phyloP scores from a whole-genome alignment of 2,113 vertebrate genomes.

The Progne subis region DNA sequence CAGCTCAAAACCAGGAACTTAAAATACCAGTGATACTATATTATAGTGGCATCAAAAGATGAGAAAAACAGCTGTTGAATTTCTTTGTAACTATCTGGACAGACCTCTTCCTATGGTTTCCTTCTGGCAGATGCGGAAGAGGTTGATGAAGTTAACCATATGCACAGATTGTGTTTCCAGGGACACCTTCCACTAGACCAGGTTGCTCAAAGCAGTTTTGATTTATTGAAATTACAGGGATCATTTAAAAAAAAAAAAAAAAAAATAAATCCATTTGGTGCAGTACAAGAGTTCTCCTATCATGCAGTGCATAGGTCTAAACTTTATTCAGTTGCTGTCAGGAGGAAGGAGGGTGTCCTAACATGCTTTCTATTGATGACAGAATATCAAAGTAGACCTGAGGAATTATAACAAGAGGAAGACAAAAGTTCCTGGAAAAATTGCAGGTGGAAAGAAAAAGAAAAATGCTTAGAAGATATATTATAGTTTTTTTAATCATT shows the following conservation, averaged over 20 bases:
- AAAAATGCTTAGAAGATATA: background rate
- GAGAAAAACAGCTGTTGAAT: background rate
- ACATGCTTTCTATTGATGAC: background rate
- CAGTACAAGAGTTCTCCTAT: background rate
- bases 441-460: background rate
- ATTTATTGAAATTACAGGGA: background rate
- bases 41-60: background rate
- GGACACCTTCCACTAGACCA: background rate
- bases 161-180: background rate
- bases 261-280: background rate
- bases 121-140: background rate
- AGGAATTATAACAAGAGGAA: background rate
- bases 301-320: background rate
- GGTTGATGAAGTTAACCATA: background rate
- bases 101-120: background rate
- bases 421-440: background rate
- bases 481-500: background rate
- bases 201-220: background rate
- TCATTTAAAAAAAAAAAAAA: background rate
- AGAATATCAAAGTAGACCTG: background rate
- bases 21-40: background rate
- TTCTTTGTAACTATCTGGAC: background rate
- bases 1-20: background rate
- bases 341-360: fast-evolving
- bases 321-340: background rate